Evolutionary conservation across 2,888 invertebrate genomes (phyloP), one percentile per base, ranked within the genome.

Genomic region (Meta bourneti): DNA sequence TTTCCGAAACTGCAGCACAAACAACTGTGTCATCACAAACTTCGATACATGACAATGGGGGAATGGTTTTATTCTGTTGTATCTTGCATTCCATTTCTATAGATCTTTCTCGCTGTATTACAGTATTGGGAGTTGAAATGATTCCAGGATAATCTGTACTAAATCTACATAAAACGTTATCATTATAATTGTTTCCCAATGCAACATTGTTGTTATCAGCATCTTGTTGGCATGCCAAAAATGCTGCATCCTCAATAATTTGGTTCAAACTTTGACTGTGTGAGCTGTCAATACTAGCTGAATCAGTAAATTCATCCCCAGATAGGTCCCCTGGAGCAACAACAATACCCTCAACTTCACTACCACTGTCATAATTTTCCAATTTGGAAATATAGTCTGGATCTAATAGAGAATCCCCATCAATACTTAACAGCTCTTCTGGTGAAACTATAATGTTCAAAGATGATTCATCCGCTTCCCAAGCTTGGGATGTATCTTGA

Each of bases 291-390:
- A 89, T 34, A 51, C 92, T 91, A 20, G 90, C 90, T 34, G 92
- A 88, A 80, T 92, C 92, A 34, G 92, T 90, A 74, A 91, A 92
- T 80, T 93, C 92, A 79, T 93, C 92, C 1, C 89, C 92, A 69
- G 92, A 92, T 11, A 93, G 82, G 19, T 93, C 93, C 11, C 84
- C 93, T 19, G 93, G 93, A 13, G 93, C 83, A 13, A 93, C 93
- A 77, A 80, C 74, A 16, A 90, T 87, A 20, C 92, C 90, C 61
- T 19, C 84, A 74, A 84, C 34, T 48, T 88, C 84, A 78, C 83
- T 87, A 75, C 74, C 87, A 74, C 86, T 83, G 78, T 91, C 91
- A 52, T 19, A 54, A 69, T 9, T 34, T 77, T 82, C 19, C 11
- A 20, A 19, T 49, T 82, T 71, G 11, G 16, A 20, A n/a, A 20